Evolutionary conservation across 2,797 vertebrate species (phyloP).

Genomic region (Aratinga solstitialis): DNA sequence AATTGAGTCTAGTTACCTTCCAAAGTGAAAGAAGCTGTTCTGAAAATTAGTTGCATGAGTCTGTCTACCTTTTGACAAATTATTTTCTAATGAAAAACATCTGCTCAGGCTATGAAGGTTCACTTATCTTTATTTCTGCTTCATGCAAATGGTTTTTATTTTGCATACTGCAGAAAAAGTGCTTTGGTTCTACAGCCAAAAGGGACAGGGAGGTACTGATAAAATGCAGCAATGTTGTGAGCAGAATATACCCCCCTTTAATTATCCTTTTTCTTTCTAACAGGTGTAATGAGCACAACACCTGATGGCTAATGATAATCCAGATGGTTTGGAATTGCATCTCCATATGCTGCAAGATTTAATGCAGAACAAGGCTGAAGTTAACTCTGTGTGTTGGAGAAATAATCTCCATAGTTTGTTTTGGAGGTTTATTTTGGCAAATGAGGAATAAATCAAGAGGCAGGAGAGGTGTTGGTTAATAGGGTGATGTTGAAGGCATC

Average conservation of each 20-base stretch:
- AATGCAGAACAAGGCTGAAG: background rate
- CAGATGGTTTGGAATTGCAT: slow-evolving; percentile 53
- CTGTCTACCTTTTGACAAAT: slow-evolving; percentile 61
- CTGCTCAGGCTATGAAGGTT: slow-evolving; percentile 46
- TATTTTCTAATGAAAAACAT: slow-evolving; percentile 67
- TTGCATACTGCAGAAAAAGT: background rate
- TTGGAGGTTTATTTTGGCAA: background rate
- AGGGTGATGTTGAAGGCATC: background rate
- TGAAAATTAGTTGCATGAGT: slow-evolving; percentile 44
- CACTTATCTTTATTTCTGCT: background rate
- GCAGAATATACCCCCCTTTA: background rate
- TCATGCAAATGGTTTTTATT: slow-evolving; percentile 12
- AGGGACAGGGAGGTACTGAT: background rate
- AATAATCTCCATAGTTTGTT: background rate
- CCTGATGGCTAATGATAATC: slow-evolving; percentile 60
- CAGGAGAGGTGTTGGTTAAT: accelerated
- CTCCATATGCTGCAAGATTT: slow-evolving; percentile 44
- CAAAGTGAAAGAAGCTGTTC: slow-evolving; percentile 41
- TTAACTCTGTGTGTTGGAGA: background rate
- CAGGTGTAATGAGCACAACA: slow-evolving; percentile 57
- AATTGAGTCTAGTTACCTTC: slow-evolving; percentile 61
- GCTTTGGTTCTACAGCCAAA: background rate
- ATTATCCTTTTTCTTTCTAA: slow-evolving; percentile 49
- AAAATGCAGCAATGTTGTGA: background rate
- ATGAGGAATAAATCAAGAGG: background rate